Evolutionary conservation across 2,797 vertebrate genomes (phyloP), one percentile per base, ranked within the genome.

Genomic region (Pangasius krempfi): DNA sequence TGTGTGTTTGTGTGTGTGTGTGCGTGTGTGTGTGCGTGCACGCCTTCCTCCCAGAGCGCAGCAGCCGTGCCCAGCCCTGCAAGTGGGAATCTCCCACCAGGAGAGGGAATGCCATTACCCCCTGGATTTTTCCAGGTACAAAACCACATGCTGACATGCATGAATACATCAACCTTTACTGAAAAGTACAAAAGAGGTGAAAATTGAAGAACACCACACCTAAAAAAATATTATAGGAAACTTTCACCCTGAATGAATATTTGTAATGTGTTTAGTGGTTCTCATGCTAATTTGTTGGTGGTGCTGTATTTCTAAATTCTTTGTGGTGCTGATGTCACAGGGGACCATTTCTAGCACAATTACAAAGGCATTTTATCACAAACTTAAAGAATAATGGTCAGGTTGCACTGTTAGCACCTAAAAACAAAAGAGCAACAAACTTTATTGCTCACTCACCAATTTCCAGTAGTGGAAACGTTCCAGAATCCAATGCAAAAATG

Each of bases 81-180:
- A 93, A 97, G 98, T 90, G 98, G 97, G 95, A 99, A 97, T 95
- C 98, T 99, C 94, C 97, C 98, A 94, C 97, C 98, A 93, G 98
- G 97, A 96, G 98, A 99, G 92, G 97, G 98, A 93, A 98, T 99
- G 98, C 97, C 98, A 94, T 97, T 99, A 88, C 98, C 98, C 90
- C 98, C 98, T 86, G 98, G 98, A 88, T 99, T 98, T 96, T 98
- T 99, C 95, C 98, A 99, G 98, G 98, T 99, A 97, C 20, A 94
- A 47, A 4, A 25, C 82, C 33, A 58, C 22, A 86, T 4, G 37
- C 12, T 52, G 33, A 72, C 47, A 78, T 60, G 30, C 64, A 75
- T 30, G 22, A 52, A 72, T 37, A 84, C 66, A 64, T 33, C 84
- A 80, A 2, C 27, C 27, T 33, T 33, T 9, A 20, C 37, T 44